phyloP scores from a whole-genome alignment of 2,113 vertebrate species.

The Myanophis thanlyinensis region DNA sequence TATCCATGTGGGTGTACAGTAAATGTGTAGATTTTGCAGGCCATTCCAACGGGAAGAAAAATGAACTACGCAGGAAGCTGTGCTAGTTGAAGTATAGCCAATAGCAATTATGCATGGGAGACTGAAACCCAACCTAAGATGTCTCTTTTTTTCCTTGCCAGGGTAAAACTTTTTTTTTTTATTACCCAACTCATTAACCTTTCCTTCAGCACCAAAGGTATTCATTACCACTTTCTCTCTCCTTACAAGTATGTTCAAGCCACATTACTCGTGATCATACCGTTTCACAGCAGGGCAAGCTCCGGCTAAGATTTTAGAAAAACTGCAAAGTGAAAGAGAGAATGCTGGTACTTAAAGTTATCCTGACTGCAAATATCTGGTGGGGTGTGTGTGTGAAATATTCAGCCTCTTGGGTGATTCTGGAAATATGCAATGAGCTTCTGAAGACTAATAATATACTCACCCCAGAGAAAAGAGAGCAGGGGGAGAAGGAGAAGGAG shows the following conservation, averaged over 20 bases:
- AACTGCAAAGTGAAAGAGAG: conserved; percentile 38
- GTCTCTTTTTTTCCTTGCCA: not conserved
- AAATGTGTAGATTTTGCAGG: not conserved
- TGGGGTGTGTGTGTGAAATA: not conserved
- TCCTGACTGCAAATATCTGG: not conserved
- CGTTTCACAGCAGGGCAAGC: conserved; percentile 5
- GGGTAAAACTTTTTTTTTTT: not conserved
- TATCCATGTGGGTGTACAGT: not conserved
- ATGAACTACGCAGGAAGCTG: not conserved
- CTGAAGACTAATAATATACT: not conserved
- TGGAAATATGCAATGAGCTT: not conserved
- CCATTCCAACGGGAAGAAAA: not conserved
- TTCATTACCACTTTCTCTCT: conserved; percentile 31
- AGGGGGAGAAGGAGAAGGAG: not conserved
- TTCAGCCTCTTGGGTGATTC: not conserved
- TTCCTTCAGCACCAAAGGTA: conserved; percentile 36
- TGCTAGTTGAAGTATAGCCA: not conserved
- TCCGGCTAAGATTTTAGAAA: conserved; percentile 23
- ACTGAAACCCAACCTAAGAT: not conserved
- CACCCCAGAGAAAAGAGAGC: not conserved
- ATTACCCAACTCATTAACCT: conserved; percentile 44
- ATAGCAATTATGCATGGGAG: not conserved
- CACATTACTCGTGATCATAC: conserved; percentile 18
- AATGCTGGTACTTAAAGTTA: not conserved
- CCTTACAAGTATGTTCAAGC: conserved; percentile 8